These are phyloP conservation scores for Riparia riparia DNA, from an alignment of 2,113 vertebrate genomes.

Conservation along the genomic window DNA sequence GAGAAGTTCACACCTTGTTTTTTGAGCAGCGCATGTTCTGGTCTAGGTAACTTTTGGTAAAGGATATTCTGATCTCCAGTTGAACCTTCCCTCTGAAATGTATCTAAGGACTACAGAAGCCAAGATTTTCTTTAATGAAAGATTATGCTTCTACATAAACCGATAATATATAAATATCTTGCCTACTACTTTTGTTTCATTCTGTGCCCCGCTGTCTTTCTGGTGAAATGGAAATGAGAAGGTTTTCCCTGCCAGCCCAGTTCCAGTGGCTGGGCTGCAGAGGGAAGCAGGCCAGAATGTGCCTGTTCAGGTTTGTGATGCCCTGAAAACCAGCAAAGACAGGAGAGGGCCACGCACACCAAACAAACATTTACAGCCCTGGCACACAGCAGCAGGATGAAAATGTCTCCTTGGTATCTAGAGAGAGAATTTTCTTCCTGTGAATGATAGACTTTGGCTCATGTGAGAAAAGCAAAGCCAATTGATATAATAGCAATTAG, in stretches of 20 bases:
- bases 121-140: not conserved
- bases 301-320: not conserved
- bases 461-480: constrained; percentile 42
- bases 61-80: not conserved
- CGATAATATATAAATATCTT: not conserved
- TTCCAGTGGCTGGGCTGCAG: accelerated
- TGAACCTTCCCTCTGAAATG: not conserved
- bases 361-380: not conserved
- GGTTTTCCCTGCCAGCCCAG: not conserved
- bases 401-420: not conserved
- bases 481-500: constrained; percentile 68
- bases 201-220: not conserved
- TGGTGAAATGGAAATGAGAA: not conserved
- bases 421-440: constrained; percentile 14
- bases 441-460: constrained; percentile 50
- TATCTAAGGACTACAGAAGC: not conserved
- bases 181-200: not conserved
- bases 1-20: not conserved
- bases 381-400: not conserved
- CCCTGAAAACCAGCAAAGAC: not conserved
- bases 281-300: not conserved
- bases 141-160: not conserved
- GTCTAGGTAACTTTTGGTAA: not conserved
- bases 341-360: not conserved
- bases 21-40: not conserved